phyloP scores from a whole-genome alignment of 2,888 invertebrate genomes.

The Lycia hirtaria region DNA sequence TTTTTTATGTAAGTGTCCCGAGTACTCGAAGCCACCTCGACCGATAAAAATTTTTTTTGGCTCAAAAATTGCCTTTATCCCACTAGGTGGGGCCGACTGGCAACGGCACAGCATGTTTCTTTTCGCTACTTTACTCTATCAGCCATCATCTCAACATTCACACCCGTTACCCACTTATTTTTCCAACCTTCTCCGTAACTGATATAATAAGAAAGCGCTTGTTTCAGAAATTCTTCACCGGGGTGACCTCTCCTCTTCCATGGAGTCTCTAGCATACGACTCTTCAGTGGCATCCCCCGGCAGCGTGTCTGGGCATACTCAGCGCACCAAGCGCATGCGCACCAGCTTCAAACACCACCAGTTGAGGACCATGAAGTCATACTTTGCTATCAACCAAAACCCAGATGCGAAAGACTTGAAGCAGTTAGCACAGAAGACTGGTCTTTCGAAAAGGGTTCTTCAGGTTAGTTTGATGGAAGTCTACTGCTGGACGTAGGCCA shows the following conservation, averaged over 20 bases:
- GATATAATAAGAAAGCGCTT: constrained; percentile 37
- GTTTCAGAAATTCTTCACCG: constrained; percentile 90
- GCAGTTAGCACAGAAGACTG: constrained; percentile 99
- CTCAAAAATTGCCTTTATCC: too few species aligned
- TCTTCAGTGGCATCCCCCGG: constrained; percentile 90
- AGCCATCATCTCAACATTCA: too few species aligned
- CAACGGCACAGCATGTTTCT: too few species aligned
- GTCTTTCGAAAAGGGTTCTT: constrained; percentile 97
- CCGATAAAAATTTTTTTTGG: too few species aligned
- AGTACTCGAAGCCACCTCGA: too few species aligned
- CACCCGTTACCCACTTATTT: too few species aligned
- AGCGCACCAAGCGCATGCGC: constrained; percentile 97
- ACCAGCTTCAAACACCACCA: constrained; percentile 99
- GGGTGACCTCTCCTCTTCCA: constrained; percentile 90
- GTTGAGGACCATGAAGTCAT: constrained; percentile 99
- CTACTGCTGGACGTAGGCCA: too few species aligned
- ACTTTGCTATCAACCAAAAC: constrained; percentile 99
- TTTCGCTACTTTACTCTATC: too few species aligned
- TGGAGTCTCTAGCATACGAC: constrained; percentile 92
- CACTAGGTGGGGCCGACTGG: too few species aligned
- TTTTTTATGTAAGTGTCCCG: too few species aligned
- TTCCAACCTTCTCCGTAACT: too few species aligned
- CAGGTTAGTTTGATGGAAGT: constrained; percentile 93
- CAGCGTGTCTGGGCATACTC: constrained; percentile 84
- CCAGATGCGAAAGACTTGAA: constrained; percentile 99